Evolutionary conservation across 1,140 invertebrate genomes (phyloP), one percentile per base, ranked within the genome.

Genomic region (Piezodorus guildinii): DNA sequence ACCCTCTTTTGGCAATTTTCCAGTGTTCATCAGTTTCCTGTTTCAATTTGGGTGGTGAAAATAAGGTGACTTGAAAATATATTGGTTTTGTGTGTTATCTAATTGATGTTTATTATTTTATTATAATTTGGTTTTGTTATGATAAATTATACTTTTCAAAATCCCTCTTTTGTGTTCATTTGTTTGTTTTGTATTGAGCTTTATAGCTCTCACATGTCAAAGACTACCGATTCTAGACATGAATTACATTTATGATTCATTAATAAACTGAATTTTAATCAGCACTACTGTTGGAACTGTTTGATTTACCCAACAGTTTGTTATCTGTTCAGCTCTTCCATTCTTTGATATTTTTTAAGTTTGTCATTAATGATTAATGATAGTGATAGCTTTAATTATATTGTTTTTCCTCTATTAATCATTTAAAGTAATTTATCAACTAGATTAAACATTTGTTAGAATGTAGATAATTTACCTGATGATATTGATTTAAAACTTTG

Each of bases 1-100:
- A 56, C 52, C 23, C 23, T 23, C 19, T 54, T 30, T 51, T 63
- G 62, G 62, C 62, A 30, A 52, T 30, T 54, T 63, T 54, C 62
- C 62, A 63, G 52, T 30, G 46, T 63, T 63, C 46, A 30, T 30
- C 49, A 63, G 62, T 63, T 63, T 63, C 62, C 62, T 63, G 62
- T 63, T 63, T 63, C 62, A 63, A 63, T 63, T 43, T 30, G 34
- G 49, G 51, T 63, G 25, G 49, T 63, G 44, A 63, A 45, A 63
- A 52, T 63, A 51, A 63, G 39, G 62, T 63, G 62, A 63, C 62
- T 43, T 60, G 3, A 39, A 45, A 17, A n/a, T 39, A 52, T 52
- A 21, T 52, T 52, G 17, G 6, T 52, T 52, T 52, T 19, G 6
- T 19, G 6, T 12, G 9, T 27, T 23, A n/a, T 49, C 34, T 34